These are phyloP conservation scores for Heliconius hewitsoni DNA, from an alignment of 1,140 invertebrate genomes.

Conservation along the genomic window DNA sequence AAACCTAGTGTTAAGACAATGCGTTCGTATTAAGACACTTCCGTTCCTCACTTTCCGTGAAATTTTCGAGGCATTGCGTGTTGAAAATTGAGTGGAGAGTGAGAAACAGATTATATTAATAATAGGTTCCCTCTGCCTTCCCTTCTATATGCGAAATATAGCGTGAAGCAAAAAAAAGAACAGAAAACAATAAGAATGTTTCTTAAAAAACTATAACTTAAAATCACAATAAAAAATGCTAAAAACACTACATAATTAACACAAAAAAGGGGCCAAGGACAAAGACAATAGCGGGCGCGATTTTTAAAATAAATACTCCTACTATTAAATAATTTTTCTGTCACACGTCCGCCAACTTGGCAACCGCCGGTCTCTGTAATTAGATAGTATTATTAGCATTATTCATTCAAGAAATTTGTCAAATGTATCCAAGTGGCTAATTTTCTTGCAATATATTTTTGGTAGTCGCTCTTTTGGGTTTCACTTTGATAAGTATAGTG, in stretches of 20 bases:
- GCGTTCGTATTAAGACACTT: too few species aligned
- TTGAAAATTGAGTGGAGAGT: too few species aligned
- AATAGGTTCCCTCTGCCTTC: too few species aligned
- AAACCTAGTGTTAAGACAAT: too few species aligned
- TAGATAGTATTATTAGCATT: constrained; percentile 25
- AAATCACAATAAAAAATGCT: constrained; percentile 12
- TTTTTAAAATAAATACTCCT: constrained; percentile 31
- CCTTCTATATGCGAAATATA: too few species aligned
- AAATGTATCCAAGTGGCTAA: constrained; percentile 23
- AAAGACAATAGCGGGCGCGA: constrained; percentile 23
- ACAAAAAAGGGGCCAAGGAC: constrained; percentile 23
- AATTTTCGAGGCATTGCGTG: too few species aligned
- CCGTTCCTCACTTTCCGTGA: too few species aligned
- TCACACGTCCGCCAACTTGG: constrained; percentile 34
- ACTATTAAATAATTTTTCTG: constrained; percentile 34
- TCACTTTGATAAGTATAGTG: background rate
- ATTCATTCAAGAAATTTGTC: constrained; percentile 37
- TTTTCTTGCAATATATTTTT: constrained; percentile 30
- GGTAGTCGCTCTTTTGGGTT: background rate
- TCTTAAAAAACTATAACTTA: background rate
- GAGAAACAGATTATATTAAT: too few species aligned
- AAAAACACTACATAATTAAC: constrained; percentile 28
- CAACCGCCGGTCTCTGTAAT: constrained; percentile 23
- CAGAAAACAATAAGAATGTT: background rate
- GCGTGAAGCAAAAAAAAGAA: background rate